These are phyloP conservation scores for Agrotis segetum DNA, from an alignment of 2,888 invertebrate species.

Conservation along the genomic window DNA sequence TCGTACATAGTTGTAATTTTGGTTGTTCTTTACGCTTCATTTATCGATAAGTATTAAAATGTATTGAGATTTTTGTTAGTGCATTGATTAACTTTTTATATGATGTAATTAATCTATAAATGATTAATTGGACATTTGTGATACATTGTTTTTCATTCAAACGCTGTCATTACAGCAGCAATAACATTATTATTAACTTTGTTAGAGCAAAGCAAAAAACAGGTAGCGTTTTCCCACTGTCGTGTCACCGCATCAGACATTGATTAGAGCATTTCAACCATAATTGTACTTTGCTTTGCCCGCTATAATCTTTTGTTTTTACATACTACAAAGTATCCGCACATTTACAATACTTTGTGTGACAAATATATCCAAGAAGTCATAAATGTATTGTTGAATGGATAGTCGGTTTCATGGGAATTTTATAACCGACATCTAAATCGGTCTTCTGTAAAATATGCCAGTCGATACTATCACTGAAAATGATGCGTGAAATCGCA, in stretches of 20 bases:
- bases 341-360: constrained; percentile 43
- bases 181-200: too few species aligned
- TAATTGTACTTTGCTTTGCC: neutral
- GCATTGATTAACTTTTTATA: neutral
- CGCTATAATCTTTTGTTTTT: neutral
- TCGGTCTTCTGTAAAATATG: constrained; percentile 50
- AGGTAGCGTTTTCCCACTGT: too few species aligned
- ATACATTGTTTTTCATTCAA: too few species aligned
- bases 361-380: constrained; percentile 24
- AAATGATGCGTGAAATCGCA: constrained; percentile 57
- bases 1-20: constrained; percentile 15
- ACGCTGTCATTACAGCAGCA: too few species aligned
- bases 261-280: neutral
- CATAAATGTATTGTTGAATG: constrained; percentile 45
- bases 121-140: too few species aligned
- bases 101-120: too few species aligned
- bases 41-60: neutral
- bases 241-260: too few species aligned
- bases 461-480: constrained; percentile 50
- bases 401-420: constrained; percentile 42
- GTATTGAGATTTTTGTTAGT: neutral
- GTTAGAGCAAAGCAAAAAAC: too few species aligned
- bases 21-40: neutral
- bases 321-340: constrained; percentile 19
- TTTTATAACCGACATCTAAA: constrained; percentile 48